Evolutionary conservation across 1,140 invertebrate genomes (phyloP).

Genomic region (Ericerus pela): DNA sequence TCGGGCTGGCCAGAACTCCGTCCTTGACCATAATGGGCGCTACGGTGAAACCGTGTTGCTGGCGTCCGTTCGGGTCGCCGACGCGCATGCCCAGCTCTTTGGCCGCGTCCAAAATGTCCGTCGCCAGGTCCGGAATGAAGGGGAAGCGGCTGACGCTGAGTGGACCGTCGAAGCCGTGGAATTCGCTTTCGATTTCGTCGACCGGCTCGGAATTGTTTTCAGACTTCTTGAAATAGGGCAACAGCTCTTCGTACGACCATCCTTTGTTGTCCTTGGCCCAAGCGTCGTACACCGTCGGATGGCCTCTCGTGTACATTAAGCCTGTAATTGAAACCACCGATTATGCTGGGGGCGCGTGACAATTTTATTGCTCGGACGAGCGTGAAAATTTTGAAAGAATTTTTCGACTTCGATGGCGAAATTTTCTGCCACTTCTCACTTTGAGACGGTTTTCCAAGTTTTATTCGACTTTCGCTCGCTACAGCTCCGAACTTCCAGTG

Average conservation of each 20-base stretch:
- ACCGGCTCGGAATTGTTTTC: slow-evolving; percentile 32
- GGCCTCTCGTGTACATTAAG: slow-evolving; percentile 53
- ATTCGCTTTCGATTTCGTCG: slow-evolving; percentile 31
- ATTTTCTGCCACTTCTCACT: too few relatives aligned
- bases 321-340: slow-evolving; percentile 34
- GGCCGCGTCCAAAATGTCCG: slow-evolving; percentile 42
- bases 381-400: too few relatives aligned
- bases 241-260: slow-evolving; percentile 46
- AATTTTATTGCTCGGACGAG: too few relatives aligned
- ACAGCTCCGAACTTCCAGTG: too few relatives aligned
- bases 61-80: slow-evolving; percentile 41
- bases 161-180: slow-evolving; percentile 43
- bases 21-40: slow-evolving; percentile 24
- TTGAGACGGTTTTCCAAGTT: too few relatives aligned
- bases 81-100: slow-evolving; percentile 32
- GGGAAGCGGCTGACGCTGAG: slow-evolving; percentile 38
- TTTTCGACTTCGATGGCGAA: too few relatives aligned
- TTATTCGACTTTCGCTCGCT: too few relatives aligned
- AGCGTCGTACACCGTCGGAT: slow-evolving; percentile 44
- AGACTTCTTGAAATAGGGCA: slow-evolving; percentile 43
- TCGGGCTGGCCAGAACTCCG: slow-evolving; percentile 29
- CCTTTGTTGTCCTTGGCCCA: slow-evolving; percentile 50
- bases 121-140: slow-evolving; percentile 35
- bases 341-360: too few relatives aligned
- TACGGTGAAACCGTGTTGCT: slow-evolving; percentile 34